A percentile compares a stretch with the other conserved stretches of the same genome.
Evolutionary conservation across 2,797 vertebrate genomes (phyloP).

Genomic region (Orientallactaga sibirica): DNA sequence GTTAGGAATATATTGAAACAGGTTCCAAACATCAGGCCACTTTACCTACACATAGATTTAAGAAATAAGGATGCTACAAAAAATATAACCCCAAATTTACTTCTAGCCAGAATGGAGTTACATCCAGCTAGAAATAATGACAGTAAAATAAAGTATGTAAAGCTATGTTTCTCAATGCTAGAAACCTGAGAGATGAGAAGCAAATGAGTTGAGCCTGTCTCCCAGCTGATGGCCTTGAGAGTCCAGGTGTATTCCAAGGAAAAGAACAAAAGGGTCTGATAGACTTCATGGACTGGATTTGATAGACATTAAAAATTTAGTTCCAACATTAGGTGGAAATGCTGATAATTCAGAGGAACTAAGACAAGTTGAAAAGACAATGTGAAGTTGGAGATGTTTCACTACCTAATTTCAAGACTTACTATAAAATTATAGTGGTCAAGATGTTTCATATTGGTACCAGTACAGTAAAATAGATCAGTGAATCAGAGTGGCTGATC

Average conservation of each 20-base stretch:
- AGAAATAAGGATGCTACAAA: neutral
- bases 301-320: neutral
- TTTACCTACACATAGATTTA: neutral
- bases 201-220: neutral
- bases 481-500: neutral
- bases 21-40: neutral
- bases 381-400: neutral
- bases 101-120: neutral
- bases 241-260: neutral
- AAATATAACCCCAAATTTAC: neutral
- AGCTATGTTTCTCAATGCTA: neutral
- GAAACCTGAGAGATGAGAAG: neutral
- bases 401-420: neutral
- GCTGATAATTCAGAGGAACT: neutral
- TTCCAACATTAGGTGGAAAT: conserved; percentile 24
- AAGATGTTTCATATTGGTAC: neutral
- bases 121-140: neutral
- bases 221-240: neutral
- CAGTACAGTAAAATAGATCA: neutral
- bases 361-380: neutral
- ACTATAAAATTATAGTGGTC: neutral
- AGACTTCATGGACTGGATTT: neutral
- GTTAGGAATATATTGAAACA: neutral
- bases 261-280: neutral
- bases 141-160: neutral